phyloP scores from a whole-genome alignment of 1,140 invertebrate species.

The Ridgeia piscesae region DNA sequence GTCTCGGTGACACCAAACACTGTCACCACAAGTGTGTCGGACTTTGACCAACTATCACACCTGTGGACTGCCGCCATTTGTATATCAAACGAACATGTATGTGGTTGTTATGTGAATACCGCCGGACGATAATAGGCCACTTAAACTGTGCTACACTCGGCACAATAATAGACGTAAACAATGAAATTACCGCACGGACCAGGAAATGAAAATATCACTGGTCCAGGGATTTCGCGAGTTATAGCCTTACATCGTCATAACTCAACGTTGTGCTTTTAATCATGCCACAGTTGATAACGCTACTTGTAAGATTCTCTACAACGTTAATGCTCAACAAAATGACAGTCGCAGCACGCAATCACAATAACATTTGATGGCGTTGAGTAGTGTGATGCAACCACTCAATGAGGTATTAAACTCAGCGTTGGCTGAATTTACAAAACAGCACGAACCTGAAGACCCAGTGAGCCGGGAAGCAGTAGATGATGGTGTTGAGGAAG shows the following conservation, averaged over 20 bases:
- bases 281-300: background rate
- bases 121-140: background rate
- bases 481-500: slow-evolving; percentile 38
- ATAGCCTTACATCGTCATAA: background rate
- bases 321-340: background rate
- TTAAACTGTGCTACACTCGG: background rate
- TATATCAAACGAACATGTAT: background rate
- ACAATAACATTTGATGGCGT: background rate
- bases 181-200: background rate
- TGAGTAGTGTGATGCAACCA: background rate
- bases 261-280: background rate
- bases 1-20: too few relatives aligned
- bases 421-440: background rate
- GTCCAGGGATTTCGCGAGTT: background rate
- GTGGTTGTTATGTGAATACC: background rate
- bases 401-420: background rate
- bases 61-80: background rate
- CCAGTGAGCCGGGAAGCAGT: slow-evolving; percentile 43
- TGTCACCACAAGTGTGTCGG: background rate
- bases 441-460: slow-evolving; percentile 25
- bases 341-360: background rate
- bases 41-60: background rate
- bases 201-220: background rate
- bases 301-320: background rate
- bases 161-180: background rate